Evolutionary conservation across 2,888 invertebrate species (phyloP), one percentile per base, ranked within the genome.

Genomic region (Monochamus alternatus): DNA sequence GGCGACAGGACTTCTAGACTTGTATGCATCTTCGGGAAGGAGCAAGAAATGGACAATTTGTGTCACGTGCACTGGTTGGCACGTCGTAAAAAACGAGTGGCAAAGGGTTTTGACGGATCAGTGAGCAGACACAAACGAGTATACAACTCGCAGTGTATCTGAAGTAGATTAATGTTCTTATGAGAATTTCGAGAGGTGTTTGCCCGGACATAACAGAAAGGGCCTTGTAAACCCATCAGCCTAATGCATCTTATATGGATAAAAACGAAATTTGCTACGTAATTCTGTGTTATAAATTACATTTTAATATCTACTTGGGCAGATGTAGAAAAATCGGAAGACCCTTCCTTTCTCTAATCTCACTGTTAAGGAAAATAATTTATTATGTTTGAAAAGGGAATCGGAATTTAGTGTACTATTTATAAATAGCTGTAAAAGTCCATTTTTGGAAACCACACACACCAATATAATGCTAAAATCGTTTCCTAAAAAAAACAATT

Each of bases 101-200:
- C 22, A 22, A 22, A 22, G 38, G 38, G 7, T 38, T 38, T 3
- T 51, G 51, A 3, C 51, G 12, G 38, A 51, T 51, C 51, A 51
- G 51, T n/a, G n/a, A 9, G 55, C 14, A 55, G 55, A 55, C n/a
- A 55, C 14, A 22, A 3, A n/a, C 51, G 14, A 14, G 55, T 38
- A 38, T 38, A 38, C 38, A 38, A 22, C 22, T 22, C 52, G 10
- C n/a, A 14, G 55, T 14, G 12, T n/a, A 55, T 55, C 55, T 55
- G 55, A 55, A 7, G 55, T n/a, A 55, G 55, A 55, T 55, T 55
- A 55, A 55, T 55, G 55, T 55, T 55, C 55, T 55, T 55, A 55
- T 55, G n/a, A 55, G 47, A 55, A 55, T 55, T 22, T 55, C n/a
- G 12, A 55, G n/a, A 55, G 14, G 55, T 55, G n/a, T 55, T 55